phyloP scores from a whole-genome alignment of 2,888 invertebrate genomes.

The Synanthedon andrenaeformis region DNA sequence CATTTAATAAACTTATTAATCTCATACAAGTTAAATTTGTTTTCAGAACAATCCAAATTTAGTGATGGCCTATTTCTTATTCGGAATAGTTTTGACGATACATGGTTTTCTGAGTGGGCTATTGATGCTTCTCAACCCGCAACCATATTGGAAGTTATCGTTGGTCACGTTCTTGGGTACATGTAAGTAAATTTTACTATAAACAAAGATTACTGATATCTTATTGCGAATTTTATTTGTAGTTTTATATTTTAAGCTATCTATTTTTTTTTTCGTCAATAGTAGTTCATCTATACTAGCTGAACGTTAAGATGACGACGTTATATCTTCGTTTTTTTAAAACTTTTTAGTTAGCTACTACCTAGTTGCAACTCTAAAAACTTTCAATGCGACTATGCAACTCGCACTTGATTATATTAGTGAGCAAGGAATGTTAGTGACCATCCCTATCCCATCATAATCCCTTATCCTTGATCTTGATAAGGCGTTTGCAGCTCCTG shows the following conservation, averaged over 20 bases:
- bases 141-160: not conserved
- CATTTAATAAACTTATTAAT: not conserved
- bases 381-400: no score
- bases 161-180: not conserved
- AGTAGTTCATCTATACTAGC: no score
- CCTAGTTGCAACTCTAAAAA: no score
- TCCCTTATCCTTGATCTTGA: no score
- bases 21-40: not conserved
- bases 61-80: conserved; percentile 2
- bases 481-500: no score
- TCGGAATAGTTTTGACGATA: not conserved
- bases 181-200: conserved; percentile 1
- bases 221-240: not conserved
- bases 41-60: conserved; percentile 1
- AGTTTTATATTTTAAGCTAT: not conserved
- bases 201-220: not conserved
- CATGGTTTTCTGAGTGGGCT: not conserved
- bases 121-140: not conserved
- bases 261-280: no score
- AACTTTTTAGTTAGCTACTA: no score
- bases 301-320: no score
- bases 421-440: no score
- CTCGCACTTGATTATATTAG: no score
- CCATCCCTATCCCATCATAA: no score
- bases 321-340: no score